Percentiles rank a stretch among this genome's conserved stretches.
phyloP scores from a whole-genome alignment of 2,888 invertebrate genomes.

The Theodoxus fluviatilis region DNA sequence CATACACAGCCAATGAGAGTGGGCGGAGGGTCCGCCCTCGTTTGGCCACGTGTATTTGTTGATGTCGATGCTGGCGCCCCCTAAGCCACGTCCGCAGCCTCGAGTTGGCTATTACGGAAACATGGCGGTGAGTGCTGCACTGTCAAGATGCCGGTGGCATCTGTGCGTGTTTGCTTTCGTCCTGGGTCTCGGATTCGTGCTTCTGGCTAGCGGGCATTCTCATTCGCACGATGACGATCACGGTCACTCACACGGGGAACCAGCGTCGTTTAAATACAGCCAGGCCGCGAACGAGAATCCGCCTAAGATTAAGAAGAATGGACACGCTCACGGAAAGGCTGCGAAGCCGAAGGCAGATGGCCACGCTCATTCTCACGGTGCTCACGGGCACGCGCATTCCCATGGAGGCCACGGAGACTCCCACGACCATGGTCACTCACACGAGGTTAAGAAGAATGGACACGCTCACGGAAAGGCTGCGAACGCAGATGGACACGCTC shows the following conservation, averaged over 20 bases:
- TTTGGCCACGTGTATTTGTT: too few relatives aligned
- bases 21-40: too few relatives aligned
- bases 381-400: slow-evolving; percentile 24
- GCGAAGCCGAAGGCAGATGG: slow-evolving; percentile 31
- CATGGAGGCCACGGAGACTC: slow-evolving; percentile 37
- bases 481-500: slow-evolving; percentile 14
- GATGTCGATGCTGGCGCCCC: too few relatives aligned
- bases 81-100: too few relatives aligned
- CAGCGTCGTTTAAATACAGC: slow-evolving; percentile 84
- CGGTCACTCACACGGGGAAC: slow-evolving; percentile 66
- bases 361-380: slow-evolving; percentile 34
- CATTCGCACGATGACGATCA: slow-evolving; percentile 28
- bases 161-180: neutral
- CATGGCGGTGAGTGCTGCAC: slow-evolving; percentile 12
- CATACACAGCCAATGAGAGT: too few relatives aligned
- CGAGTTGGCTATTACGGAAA: too few relatives aligned
- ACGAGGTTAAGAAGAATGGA: slow-evolving; percentile 37
- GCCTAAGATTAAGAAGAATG: slow-evolving; percentile 21
- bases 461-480: slow-evolving; percentile 59
- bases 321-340: neutral
- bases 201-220: slow-evolving; percentile 19
- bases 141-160: neutral
- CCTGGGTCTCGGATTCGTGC: neutral
- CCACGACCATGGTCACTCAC: slow-evolving; percentile 37
- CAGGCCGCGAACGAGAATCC: slow-evolving; percentile 72